Evolutionary conservation across 2,113 vertebrate species (phyloP).

Genomic region (Pluvianellus socialis): DNA sequence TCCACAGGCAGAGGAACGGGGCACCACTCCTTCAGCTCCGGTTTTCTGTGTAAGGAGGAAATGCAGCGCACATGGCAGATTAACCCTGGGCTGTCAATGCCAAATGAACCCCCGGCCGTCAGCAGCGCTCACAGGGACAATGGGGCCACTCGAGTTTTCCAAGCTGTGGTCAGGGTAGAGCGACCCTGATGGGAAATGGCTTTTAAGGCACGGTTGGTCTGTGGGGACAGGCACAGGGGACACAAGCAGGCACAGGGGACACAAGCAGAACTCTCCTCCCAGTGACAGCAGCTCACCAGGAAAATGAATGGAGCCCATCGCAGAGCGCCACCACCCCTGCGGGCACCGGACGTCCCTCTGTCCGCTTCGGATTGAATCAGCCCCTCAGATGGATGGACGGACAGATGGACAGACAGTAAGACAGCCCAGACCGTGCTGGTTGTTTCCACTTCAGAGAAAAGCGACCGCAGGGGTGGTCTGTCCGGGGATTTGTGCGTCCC

Average conservation of each 20-base stretch:
- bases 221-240: background rate
- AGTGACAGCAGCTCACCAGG: background rate
- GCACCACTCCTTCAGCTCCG: background rate
- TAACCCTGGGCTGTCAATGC: background rate
- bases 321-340: background rate
- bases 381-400: background rate
- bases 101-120: background rate
- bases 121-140: background rate
- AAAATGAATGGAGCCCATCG: background rate
- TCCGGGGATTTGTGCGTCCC: background rate
- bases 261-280: background rate
- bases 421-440: background rate
- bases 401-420: background rate
- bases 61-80: background rate
- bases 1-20: background rate
- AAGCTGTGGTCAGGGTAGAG: background rate
- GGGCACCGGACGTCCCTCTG: background rate
- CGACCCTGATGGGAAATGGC: background rate
- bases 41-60: background rate
- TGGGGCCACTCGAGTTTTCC: background rate
- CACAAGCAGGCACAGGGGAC: background rate
- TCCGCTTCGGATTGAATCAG: background rate
- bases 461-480: fast-evolving
- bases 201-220: background rate
- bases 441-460: background rate